A percentile compares a stretch with the other conserved stretches of the same genome.
These are phyloP conservation scores for Leucania comma DNA, from an alignment of 2,888 invertebrate species.

Conservation along the genomic window DNA sequence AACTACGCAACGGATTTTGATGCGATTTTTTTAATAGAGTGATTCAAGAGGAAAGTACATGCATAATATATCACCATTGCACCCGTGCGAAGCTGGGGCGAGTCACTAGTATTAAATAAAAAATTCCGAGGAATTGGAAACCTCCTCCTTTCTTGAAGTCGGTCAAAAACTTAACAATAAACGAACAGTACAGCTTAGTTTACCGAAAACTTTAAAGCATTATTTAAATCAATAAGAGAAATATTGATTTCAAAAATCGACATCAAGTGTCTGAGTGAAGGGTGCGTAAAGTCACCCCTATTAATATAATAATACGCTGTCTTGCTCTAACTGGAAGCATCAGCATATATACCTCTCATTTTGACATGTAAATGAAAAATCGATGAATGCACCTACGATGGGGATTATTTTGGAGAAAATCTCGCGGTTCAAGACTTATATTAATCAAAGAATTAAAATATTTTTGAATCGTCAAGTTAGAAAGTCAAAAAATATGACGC, in stretches of 20 bases:
- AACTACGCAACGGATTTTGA: no score
- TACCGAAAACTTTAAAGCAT: conserved; percentile 17
- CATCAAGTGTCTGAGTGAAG: conserved; percentile 58
- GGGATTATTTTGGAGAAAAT: conserved; percentile 38
- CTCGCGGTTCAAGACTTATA: background rate
- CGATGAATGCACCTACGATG: conserved; percentile 66
- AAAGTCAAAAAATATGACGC: no score
- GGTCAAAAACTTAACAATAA: no score
- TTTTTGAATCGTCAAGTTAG: no score
- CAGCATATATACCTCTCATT: conserved; percentile 64
- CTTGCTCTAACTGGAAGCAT: conserved; percentile 67
- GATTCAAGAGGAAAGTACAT: no score
- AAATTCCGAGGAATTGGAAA: background rate
- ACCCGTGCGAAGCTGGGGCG: no score
- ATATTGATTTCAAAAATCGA: conserved; percentile 65
- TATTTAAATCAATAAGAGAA: conserved; percentile 35
- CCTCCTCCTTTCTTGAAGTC: background rate
- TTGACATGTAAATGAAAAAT: conserved; percentile 83
- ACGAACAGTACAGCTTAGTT: background rate
- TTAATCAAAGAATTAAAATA: no score
- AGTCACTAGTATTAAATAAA: no score
- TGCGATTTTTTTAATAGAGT: no score
- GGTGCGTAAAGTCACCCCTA: conserved; percentile 76
- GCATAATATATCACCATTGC: no score
- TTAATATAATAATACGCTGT: conserved; percentile 73